Evolutionary conservation across 2,888 invertebrate species (phyloP).

Genomic region (Trachelus troglodyta): DNA sequence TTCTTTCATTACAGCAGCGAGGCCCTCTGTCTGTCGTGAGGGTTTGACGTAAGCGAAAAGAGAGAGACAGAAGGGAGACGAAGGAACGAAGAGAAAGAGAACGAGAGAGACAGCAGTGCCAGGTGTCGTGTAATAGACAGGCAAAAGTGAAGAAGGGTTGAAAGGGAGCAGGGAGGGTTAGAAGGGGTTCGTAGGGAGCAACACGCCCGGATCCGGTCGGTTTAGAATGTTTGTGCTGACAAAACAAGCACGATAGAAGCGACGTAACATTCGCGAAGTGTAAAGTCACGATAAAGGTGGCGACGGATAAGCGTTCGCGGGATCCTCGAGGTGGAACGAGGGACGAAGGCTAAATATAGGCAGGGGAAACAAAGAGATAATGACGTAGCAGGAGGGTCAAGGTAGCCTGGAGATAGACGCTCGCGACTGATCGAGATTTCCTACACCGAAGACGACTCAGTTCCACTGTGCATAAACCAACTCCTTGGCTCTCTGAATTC

Average conservation of each 20-base stretch:
- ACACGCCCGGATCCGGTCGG: not conserved
- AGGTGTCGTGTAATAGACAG: not conserved
- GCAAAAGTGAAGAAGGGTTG: not conserved
- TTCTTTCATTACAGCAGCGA: not conserved
- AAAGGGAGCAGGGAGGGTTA: not conserved
- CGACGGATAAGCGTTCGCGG: not conserved
- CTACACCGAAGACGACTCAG: not conserved
- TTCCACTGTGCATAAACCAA: not conserved
- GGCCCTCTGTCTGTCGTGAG: not conserved
- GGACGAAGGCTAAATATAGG: slow-evolving; percentile 23
- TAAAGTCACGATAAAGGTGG: slow-evolving; percentile 39
- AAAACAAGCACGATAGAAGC: slow-evolving; percentile 19
- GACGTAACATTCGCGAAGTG: slow-evolving; percentile 24
- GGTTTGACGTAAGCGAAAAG: not conserved
- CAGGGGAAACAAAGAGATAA: slow-evolving; percentile 16
- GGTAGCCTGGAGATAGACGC: slow-evolving; percentile 4
- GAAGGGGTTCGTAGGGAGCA: not conserved
- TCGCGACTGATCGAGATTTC: not conserved
- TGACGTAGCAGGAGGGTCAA: slow-evolving; percentile 13
- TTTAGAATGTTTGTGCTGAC: slow-evolving; percentile 5
- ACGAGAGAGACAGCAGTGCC: not conserved
- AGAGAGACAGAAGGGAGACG: not conserved
- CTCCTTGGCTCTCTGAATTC: not conserved
- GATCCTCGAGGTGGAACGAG: slow-evolving; percentile 5
- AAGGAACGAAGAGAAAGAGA: not conserved